Base-by-base conservation (phyloP, 2,113 vertebrate species). In the Glareola pratincola region DNA sequence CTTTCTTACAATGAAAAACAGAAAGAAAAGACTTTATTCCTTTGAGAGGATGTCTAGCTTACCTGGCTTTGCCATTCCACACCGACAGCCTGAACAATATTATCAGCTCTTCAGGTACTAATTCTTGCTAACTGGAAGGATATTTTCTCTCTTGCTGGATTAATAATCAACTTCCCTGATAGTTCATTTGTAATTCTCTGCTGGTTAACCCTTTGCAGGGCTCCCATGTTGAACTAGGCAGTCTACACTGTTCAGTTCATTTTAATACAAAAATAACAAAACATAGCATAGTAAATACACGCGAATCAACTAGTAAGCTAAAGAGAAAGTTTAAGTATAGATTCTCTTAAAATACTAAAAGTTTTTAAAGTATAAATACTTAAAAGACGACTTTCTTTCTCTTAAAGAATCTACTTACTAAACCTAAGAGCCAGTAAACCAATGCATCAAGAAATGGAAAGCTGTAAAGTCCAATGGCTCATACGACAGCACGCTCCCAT, bases 161-260 rank as follows among this genome's bases (percentile, higher is more conserved):
- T 99, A 99, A 99, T 99, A 99, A 99, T 99, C 99, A 99, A 99
- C 98, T 99, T 98, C 98, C 98, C 98, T 99, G 99, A 99, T 98
- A 98, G 98, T 99, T 99, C 99, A 99, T 99, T 99, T 99, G 99
- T 98, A 99, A 99, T 99, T 99, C 98, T 98, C 99, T 99, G 98
- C 99, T 99, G 98, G 98, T 99, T 99, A 99, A 99, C 99, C 99
- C 98, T 98, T 98, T 98, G 97, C 98, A 97, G 93, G 97, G 94
- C 57, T 96, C 79, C 78, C 95, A 95, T 95, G 78, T 45, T 95
- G 81, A 80, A 64, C 69, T 94, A 87, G 88, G 82, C 37, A 76
- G 47, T 12, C 59, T 92, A 64, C 18, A 17, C 53, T 73, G 24
- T 76, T 76, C 21, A 5, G 56, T 63, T 79, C 93, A 87, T 88